Base-by-base conservation (phyloP, 2,113 vertebrate genomes). In the Otis tarda region DNA sequence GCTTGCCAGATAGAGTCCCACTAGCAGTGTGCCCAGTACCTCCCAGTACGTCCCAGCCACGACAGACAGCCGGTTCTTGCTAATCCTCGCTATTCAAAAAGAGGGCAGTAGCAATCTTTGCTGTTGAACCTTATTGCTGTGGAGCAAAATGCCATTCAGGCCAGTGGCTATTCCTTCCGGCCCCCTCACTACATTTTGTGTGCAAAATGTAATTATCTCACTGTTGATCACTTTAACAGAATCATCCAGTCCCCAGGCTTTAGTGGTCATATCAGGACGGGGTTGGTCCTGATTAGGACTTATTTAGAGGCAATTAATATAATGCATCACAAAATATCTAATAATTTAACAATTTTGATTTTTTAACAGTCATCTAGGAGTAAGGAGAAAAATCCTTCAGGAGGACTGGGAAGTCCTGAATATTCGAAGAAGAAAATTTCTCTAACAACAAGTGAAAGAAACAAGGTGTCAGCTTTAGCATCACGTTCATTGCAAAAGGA, bases 81-180 rank as follows among this genome's bases (percentile, higher is more conserved):
- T 83, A 53, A 90, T 83, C 71, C 64, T 49, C 45, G 78, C 63
- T 78, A 53, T 33, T 93, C 71, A 89, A 90, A 93, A 77, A 92
- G 92, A 95, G 91, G 95, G 93, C 93, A 93, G 89, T 63, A 97
- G 91, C 91, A 92, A 73, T 59, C 94, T 93, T 88, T 83, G 70
- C 61, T 41, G 35, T n/a, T 90, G 90, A 82, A 76, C 63, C 79
- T 87, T 87, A 71, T 17, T 13, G 6, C 23, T 31, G 45, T 50
- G 47, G 68, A 93, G 89, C 6, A 6, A 92, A 83, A 69, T 70
- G 59, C 18, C 27, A 11, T 70, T 61, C 50, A 77, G 71, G 79
- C 78, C 69, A 50, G 43, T 30, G 73, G 64, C 64, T n/a, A 22
- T 35, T 89, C 8, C 2, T 70, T 59, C 56, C 1, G 5, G 9